Conservation (phyloP, 2,113 vertebrate species). For the Ceratotherium simum region DNA sequence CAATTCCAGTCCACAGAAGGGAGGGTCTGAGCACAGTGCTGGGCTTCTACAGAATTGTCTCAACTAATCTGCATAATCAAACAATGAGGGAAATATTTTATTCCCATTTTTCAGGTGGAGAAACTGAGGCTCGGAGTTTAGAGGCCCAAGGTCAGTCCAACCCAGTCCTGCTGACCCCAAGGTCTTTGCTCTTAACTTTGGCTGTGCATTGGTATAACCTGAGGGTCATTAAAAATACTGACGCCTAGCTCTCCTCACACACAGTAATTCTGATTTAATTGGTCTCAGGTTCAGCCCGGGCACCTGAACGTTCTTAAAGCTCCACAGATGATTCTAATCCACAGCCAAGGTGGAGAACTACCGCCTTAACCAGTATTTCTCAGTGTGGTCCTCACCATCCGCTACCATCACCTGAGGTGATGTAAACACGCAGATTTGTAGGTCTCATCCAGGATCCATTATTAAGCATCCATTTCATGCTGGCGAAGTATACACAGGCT, state of each 20-base stretch:
- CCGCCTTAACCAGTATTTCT: background rate
- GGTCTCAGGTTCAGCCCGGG: background rate
- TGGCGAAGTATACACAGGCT: accelerated
- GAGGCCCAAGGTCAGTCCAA: background rate
- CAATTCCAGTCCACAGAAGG: background rate
- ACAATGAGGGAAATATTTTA: background rate
- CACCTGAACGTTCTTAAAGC: background rate
- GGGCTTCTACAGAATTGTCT: background rate
- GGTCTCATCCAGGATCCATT: background rate
- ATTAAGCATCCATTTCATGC: accelerated
- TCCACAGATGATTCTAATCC: background rate
- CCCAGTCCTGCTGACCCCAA: background rate
- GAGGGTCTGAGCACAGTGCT: background rate
- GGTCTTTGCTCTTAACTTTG: background rate
- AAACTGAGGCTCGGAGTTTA: background rate
- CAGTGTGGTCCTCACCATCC: background rate
- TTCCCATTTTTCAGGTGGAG: background rate
- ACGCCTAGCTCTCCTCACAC: background rate
- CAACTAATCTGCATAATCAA: background rate
- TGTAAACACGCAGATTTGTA: accelerated
- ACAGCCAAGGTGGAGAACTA: background rate
- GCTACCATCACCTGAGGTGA: accelerated
- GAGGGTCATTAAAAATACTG: background rate
- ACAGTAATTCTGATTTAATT: background rate
- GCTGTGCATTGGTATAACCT: background rate